Evolutionary conservation across 2,113 vertebrate genomes (phyloP), one percentile per base, ranked within the genome.

Genomic region (Notarius lentiginosus): DNA sequence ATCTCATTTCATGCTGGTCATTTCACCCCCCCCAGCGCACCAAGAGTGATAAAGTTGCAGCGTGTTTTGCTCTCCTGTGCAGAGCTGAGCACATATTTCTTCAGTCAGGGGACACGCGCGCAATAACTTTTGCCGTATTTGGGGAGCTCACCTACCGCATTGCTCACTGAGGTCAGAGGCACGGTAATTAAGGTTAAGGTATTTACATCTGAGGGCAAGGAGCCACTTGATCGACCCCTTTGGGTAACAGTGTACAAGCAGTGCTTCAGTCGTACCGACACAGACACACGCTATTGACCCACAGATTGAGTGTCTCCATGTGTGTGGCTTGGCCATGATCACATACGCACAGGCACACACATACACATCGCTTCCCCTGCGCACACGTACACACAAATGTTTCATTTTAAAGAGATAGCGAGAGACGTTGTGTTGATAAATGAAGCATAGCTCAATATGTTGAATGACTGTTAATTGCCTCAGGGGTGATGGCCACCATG

Each of bases 231-330:
- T 93, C 89, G 91, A 93, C 89, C 88, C 86, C 89, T 89, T 73
- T 83, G 89, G 89, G 90, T 87, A 90, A 90, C 85, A 81, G 56
- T 81, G 77, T 79, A 87, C 89, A 86, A 85, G 89, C 90, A 27
- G 55, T 65, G 72, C 68, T 82, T 80, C 84, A 82, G 77, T 75
- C 85, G 90, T 91, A 91, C 89, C 90, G 90, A 91, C 86, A 91
- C 91, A 92, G 92, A 94, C 90, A 92, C 88, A 84, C 53, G 68
- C 90, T 94, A 94, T 95, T 94, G 93, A 95, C 93, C 89, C 84
- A 89, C 88, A 89, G 87, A 91, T 87, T 89, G 90, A 92, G 88
- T 90, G 87, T 87, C 90, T 91, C 90, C 89, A 86, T 66, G 70
- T 30, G 84, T 76, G 80, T 73, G 86, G 47, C 75, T 12, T 86